Evolutionary conservation across 2,797 vertebrate species (phyloP).

Genomic region (Schizopygopsis pylzovi): DNA sequence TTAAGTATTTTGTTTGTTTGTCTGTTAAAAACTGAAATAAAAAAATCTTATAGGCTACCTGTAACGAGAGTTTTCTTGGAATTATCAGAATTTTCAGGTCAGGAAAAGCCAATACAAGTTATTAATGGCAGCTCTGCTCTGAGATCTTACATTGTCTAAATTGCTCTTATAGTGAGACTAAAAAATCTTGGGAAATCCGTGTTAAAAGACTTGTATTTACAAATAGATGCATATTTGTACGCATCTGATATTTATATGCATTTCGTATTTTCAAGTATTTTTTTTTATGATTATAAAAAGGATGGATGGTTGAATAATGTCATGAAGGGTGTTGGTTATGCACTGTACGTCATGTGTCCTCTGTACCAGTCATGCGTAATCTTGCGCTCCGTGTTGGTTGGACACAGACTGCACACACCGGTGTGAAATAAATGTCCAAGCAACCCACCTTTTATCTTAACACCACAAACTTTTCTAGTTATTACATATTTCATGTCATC

Average conservation of each 20-base stretch:
- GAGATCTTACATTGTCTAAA: background rate
- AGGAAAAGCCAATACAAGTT: background rate
- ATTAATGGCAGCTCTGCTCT: background rate
- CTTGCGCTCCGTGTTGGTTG: conserved; percentile 14
- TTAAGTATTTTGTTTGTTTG: background rate
- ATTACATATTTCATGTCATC: background rate
- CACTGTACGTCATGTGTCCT: conserved; percentile 34
- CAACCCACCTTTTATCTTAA: background rate
- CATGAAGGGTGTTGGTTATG: conserved; percentile 23
- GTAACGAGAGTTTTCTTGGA: background rate
- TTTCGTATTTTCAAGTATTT: background rate
- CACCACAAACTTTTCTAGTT: background rate
- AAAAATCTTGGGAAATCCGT: background rate
- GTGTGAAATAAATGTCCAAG: background rate
- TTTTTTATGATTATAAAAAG: background rate
- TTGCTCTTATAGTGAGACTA: background rate
- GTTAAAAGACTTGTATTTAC: background rate
- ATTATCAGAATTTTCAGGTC: background rate
- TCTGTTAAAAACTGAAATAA: background rate
- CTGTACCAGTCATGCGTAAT: conserved; percentile 35
- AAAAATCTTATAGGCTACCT: background rate
- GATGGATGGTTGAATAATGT: background rate
- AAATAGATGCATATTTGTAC: background rate
- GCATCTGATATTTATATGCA: background rate
- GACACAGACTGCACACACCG: background rate